phyloP scores from a whole-genome alignment of 2,888 invertebrate species.

The Tethea ocularis region DNA sequence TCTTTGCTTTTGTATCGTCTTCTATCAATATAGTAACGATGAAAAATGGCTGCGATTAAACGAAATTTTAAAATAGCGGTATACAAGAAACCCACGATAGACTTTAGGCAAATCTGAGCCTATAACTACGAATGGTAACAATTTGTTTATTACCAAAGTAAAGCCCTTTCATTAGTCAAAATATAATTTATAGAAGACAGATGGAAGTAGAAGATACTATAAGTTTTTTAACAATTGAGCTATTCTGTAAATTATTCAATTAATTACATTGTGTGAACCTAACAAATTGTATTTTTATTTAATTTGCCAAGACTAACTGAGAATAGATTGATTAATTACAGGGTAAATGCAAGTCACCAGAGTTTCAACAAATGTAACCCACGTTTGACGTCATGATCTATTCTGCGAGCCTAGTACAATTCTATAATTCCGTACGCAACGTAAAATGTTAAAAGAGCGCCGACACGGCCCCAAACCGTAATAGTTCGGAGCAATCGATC shows the following conservation, averaged over 20 bases:
- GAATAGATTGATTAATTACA: conserved; percentile 7
- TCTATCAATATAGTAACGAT: too few relatives aligned
- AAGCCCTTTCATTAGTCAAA: neutral
- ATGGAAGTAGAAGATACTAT: too few relatives aligned
- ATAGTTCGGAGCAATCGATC: conserved; percentile 46
- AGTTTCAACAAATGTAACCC: neutral
- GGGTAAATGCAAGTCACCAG: neutral
- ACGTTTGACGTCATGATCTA: conserved; percentile 9
- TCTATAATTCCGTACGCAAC: conserved; percentile 23
- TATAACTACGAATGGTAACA: too few relatives aligned
- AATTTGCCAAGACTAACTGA: neutral
- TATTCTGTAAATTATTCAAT: neutral
- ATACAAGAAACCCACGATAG: too few relatives aligned
- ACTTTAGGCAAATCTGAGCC: too few relatives aligned
- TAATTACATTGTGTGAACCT: neutral
- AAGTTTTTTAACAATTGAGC: neutral
- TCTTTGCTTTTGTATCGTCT: too few relatives aligned
- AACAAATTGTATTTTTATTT: neutral
- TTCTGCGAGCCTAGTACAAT: conserved; percentile 23
- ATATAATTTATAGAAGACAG: neutral
- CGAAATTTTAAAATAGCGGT: too few relatives aligned
- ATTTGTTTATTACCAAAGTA: too few relatives aligned
- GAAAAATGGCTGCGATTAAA: too few relatives aligned
- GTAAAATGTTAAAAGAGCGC: conserved; percentile 50
- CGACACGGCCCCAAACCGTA: conserved; percentile 46